A percentile compares a stretch with the other conserved stretches of the same genome.
Conservation (phyloP, 2,888 invertebrate genomes). For the Petrolisthes manimaculis region DNA sequence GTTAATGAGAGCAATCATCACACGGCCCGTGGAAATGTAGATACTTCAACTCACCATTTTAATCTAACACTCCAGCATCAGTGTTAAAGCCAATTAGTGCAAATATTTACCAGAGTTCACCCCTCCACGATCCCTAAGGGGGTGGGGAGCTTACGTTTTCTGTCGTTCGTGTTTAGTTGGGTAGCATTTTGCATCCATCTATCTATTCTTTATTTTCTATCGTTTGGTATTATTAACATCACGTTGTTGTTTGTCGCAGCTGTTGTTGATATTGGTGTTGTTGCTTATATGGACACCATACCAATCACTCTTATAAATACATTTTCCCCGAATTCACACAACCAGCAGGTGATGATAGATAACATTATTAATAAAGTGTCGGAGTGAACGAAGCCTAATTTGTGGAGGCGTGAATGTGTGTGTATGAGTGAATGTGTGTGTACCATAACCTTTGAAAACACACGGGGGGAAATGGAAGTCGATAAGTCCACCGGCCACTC, state of each 20-base stretch:
- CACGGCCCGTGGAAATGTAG: slow-evolving; percentile 27
- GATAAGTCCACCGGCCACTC: not conserved
- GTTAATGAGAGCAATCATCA: slow-evolving; percentile 29
- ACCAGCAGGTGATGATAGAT: no score
- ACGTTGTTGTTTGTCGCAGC: no score
- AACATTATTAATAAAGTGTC: no score
- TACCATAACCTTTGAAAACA: not conserved
- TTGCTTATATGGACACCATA: no score
- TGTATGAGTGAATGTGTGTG: not conserved
- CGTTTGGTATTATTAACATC: no score
- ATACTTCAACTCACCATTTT: slow-evolving; percentile 42
- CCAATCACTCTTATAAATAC: no score
- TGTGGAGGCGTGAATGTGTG: not conserved
- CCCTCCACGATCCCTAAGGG: slow-evolving; percentile 26
- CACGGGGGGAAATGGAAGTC: not conserved
- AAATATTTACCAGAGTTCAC: slow-evolving; percentile 41
- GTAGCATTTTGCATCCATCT: not conserved
- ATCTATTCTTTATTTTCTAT: no score
- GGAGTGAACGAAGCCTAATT: no score
- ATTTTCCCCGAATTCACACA: no score
- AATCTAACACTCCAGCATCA: slow-evolving; percentile 38
- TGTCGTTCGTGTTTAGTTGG: not conserved
- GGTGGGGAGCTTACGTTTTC: slow-evolving; percentile 15
- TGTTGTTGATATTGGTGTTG: no score
- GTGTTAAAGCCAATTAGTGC: slow-evolving; percentile 44